A percentile compares a stretch with the other conserved stretches of the same genome.
Evolutionary conservation across 2,113 vertebrate species (phyloP).

Genomic region (Dipodomys stephensi): DNA sequence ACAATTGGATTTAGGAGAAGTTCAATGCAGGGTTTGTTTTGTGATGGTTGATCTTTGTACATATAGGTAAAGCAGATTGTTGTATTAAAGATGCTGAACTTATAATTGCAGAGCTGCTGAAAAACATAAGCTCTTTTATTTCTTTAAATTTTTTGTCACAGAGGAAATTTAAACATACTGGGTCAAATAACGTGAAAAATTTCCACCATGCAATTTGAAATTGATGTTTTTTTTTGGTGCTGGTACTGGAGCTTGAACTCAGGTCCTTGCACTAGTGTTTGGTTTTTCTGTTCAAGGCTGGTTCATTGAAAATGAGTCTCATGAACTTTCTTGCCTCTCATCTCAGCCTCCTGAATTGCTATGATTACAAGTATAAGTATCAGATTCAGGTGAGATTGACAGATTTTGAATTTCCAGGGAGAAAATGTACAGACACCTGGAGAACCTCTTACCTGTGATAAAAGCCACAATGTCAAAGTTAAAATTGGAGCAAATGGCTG

Average conservation of each 20-base stretch:
- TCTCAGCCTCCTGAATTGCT: no score
- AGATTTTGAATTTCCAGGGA: not conserved
- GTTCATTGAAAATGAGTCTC: no score
- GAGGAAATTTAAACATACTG: not conserved
- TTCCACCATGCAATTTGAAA: not conserved
- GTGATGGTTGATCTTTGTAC: not conserved
- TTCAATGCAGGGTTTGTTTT: slow-evolving; percentile 18
- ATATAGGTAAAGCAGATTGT: not conserved
- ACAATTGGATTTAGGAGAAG: slow-evolving; percentile 30
- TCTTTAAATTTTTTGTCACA: not conserved
- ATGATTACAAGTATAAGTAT: no score
- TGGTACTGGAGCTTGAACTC: no score
- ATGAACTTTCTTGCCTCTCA: no score
- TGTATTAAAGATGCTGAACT: slow-evolving; percentile 37
- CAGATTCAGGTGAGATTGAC: not conserved
- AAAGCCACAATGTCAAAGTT: not conserved
- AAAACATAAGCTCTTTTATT: not conserved
- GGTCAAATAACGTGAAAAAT: slow-evolving; percentile 12
- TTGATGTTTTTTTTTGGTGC: not conserved
- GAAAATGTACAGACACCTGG: not conserved
- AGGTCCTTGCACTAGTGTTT: no score
- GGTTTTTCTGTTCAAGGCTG: no score
- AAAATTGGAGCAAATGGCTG: slow-evolving; percentile 42
- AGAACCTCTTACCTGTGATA: not conserved
- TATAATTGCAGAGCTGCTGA: not conserved